Percentiles rank a stretch among this genome's conserved stretches.
Conservation (phyloP, 2,888 invertebrate species). For the Ecliptopera silaceata region DNA sequence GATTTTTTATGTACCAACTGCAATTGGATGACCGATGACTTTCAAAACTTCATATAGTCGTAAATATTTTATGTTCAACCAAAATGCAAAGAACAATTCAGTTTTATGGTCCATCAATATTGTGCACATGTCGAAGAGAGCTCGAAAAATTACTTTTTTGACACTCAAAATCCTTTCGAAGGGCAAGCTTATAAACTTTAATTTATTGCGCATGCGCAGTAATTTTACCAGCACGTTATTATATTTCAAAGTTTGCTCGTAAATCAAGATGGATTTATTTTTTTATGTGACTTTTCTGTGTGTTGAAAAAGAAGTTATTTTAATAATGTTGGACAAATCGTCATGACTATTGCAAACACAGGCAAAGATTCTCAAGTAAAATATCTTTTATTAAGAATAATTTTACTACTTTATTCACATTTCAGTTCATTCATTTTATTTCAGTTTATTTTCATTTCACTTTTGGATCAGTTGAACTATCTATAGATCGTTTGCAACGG, state of each 20-base stretch:
- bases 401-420: too few relatives aligned
- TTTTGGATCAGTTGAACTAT: too few relatives aligned
- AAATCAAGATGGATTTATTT: constrained; percentile 74
- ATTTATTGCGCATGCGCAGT: constrained; percentile 67
- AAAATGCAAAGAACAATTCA: constrained; percentile 35
- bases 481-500: too few relatives aligned
- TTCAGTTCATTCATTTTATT: too few relatives aligned
- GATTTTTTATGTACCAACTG: neutral
- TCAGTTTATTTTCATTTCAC: too few relatives aligned
- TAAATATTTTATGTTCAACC: constrained; percentile 29
- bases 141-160: constrained; percentile 58
- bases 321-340: constrained; percentile 34
- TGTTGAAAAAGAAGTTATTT: constrained; percentile 41
- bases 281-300: constrained; percentile 66
- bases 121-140: constrained; percentile 36
- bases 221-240: constrained; percentile 73
- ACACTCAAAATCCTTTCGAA: constrained; percentile 45
- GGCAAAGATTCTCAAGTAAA: too few relatives aligned
- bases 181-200: constrained; percentile 55
- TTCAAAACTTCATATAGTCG: constrained; percentile 24
- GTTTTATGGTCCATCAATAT: constrained; percentile 37
- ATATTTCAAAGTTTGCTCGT: constrained; percentile 74
- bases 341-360: constrained; percentile 12
- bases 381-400: too few relatives aligned
- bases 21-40: constrained; percentile 7